These are phyloP conservation scores for Nephotettix cincticeps DNA, from an alignment of 1,140 invertebrate species.

Conservation along the genomic window DNA sequence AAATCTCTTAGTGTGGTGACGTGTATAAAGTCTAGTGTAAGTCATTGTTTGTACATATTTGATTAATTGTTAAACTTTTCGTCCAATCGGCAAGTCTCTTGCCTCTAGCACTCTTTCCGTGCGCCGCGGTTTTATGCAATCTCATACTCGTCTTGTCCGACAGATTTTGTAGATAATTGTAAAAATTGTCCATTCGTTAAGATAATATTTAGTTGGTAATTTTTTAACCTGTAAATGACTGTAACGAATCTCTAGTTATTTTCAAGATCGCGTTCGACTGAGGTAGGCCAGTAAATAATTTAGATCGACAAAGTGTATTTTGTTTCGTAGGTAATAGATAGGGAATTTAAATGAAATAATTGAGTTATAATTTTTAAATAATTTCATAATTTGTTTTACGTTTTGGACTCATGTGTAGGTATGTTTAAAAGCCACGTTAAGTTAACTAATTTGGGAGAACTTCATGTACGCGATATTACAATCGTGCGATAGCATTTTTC, in stretches of 20 bases:
- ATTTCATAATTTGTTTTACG: no score
- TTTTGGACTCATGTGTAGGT: no score
- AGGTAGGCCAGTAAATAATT: no score
- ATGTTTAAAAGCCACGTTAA: no score
- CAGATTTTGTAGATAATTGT: slow-evolving; percentile 1
- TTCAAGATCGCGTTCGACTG: no score
- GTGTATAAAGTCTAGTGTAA: background rate
- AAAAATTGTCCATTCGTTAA: background rate
- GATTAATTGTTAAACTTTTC: slow-evolving; percentile 12
- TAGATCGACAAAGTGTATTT: no score
- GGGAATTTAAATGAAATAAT: no score
- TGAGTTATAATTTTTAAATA: no score
- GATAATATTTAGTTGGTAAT: slow-evolving; percentile 4
- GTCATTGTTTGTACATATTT: slow-evolving; percentile 19
- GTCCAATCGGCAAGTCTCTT: slow-evolving; percentile 1
- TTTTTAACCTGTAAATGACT: slow-evolving; percentile 16
- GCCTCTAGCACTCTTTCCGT: background rate
- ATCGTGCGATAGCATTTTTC: no score
- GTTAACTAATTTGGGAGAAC: no score
- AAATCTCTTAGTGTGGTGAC: slow-evolving; percentile 18
- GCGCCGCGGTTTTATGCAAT: background rate
- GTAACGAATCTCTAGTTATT: background rate
- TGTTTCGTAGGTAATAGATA: no score
- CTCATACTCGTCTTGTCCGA: background rate
- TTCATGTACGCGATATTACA: no score